A percentile compares a stretch with the other conserved stretches of the same genome.
Evolutionary conservation across 2,888 invertebrate species (phyloP).

Genomic region (Heliconius sara): DNA sequence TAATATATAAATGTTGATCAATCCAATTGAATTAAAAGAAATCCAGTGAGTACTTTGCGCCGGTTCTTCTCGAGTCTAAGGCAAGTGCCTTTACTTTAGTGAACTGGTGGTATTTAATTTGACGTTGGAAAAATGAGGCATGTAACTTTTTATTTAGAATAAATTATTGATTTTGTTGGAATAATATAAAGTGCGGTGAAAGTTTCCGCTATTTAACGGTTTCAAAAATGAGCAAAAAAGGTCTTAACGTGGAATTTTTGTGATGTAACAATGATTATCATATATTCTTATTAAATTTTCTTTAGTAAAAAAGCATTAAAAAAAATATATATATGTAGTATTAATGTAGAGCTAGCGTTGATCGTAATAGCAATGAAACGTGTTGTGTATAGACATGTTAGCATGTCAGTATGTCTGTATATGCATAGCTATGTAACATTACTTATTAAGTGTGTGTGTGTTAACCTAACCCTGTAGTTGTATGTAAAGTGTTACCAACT

Average conservation of each 20-base stretch:
- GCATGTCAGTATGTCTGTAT: conserved; percentile 29
- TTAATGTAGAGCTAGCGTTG: conserved; percentile 23
- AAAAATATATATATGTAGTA: neutral
- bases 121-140: too few species aligned
- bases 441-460: conserved; percentile 37
- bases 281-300: neutral
- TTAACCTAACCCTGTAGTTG: conserved; percentile 36
- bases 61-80: too few species aligned
- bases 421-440: conserved; percentile 35
- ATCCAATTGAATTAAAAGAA: too few species aligned
- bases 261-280: too few species aligned
- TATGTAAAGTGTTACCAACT: conserved; percentile 26
- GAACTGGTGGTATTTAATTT: too few species aligned
- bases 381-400: conserved; percentile 29
- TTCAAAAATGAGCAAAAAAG: neutral
- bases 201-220: neutral
- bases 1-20: too few species aligned
- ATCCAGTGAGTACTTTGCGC: too few species aligned
- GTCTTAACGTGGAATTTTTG: too few species aligned
- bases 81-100: too few species aligned
- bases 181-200: too few species aligned
- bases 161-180: too few species aligned
- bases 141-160: too few species aligned
- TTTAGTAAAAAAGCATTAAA: neutral
- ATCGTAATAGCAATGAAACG: conserved; percentile 1